These are phyloP conservation scores for Dromaius novaehollandiae DNA, from an alignment of 2,113 vertebrate species.

Conservation along the genomic window DNA sequence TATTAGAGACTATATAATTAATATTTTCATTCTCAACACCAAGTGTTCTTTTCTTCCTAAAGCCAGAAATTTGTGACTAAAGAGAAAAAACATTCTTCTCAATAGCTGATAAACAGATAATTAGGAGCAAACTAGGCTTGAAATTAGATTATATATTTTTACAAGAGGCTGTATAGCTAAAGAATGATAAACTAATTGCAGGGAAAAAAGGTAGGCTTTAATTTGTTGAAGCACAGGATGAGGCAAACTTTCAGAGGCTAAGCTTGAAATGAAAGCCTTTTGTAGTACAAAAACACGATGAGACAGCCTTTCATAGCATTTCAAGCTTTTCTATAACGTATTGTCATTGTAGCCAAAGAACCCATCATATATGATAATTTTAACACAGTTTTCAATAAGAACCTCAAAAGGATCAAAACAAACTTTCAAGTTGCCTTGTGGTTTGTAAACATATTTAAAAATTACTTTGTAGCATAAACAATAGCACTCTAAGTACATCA, in stretches of 20 bases:
- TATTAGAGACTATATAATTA: not conserved
- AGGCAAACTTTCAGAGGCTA: slow-evolving; percentile 44
- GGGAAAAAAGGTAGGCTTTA: slow-evolving; percentile 17
- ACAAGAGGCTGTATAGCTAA: slow-evolving; percentile 13
- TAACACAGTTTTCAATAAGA: slow-evolving; percentile 20
- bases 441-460: slow-evolving; percentile 48
- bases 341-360: slow-evolving; percentile 49
- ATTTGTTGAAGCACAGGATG: slow-evolving; percentile 38
- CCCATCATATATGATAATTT: slow-evolving; percentile 55
- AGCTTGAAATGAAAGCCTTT: slow-evolving; percentile 55
- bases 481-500: slow-evolving; percentile 39
- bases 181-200: slow-evolving; percentile 37
- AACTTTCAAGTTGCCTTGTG: slow-evolving; percentile 45
- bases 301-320: slow-evolving; percentile 60
- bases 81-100: not conserved
- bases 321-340: slow-evolving; percentile 54
- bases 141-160: slow-evolving; percentile 61
- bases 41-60: not conserved
- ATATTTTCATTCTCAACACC: not conserved
- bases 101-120: slow-evolving; percentile 13
- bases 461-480: slow-evolving; percentile 45
- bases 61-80: not conserved
- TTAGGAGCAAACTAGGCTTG: slow-evolving; percentile 47
- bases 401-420: slow-evolving; percentile 58
- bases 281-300: slow-evolving; percentile 60